These are phyloP conservation scores for Lampris incognitus DNA, from an alignment of 2,113 vertebrate genomes.

Conservation along the genomic window DNA sequence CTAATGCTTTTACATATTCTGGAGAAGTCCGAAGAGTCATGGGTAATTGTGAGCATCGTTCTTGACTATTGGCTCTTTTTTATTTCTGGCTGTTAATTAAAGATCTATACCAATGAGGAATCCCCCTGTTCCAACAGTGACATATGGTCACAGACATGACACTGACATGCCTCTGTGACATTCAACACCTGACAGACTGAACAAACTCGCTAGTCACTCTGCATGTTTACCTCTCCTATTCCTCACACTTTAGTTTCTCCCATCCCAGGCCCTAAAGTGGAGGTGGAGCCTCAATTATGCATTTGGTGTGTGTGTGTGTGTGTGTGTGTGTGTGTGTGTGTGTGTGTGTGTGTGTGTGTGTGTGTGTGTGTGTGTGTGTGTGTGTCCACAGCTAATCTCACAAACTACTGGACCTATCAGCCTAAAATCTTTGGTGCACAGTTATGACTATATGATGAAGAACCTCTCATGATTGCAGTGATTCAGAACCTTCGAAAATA, in stretches of 20 bases:
- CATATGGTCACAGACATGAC: slow-evolving; percentile 52
- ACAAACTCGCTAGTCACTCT: slow-evolving; percentile 10
- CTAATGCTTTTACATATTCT: background rate
- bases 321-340: too few relatives aligned
- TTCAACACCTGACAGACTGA: slow-evolving; percentile 52
- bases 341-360: too few relatives aligned
- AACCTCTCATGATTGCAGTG: too few relatives aligned
- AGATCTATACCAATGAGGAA: background rate
- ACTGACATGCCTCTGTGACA: slow-evolving; percentile 69
- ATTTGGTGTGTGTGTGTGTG: too few relatives aligned
- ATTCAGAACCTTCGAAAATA: too few relatives aligned
- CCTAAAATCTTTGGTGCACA: too few relatives aligned
- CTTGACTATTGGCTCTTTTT: background rate
- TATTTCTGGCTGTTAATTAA: slow-evolving; percentile 5
- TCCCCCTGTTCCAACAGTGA: slow-evolving; percentile 30
- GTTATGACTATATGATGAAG: too few relatives aligned
- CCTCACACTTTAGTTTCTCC: slow-evolving; percentile 21
- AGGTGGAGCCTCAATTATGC: too few relatives aligned
- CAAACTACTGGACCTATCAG: too few relatives aligned
- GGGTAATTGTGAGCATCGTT: background rate
- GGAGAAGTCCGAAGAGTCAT: background rate
- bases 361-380: too few relatives aligned
- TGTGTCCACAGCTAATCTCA: too few relatives aligned
- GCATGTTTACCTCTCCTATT: slow-evolving; percentile 18
- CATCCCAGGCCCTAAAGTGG: slow-evolving; percentile 14